Percentiles rank a stretch among this genome's conserved stretches.
Evolutionary conservation across 2,888 invertebrate genomes (phyloP).

Genomic region (Gastracanthus pulcherrimus): DNA sequence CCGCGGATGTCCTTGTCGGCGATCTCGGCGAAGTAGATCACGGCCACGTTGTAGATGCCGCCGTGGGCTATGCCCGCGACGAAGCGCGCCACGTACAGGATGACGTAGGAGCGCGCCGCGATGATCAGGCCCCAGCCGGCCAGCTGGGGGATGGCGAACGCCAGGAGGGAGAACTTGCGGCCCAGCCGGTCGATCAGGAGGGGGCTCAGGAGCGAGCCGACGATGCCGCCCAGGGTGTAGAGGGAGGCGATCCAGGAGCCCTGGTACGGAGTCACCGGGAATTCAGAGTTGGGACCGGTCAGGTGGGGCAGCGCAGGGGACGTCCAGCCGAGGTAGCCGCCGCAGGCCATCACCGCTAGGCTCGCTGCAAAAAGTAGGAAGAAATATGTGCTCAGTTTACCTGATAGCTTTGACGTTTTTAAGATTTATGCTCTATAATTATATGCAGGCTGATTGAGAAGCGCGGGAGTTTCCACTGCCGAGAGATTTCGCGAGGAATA

Average conservation of each 20-base stretch:
- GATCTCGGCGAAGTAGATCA: conserved; percentile 82
- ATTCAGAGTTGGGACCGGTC: conserved; percentile 63
- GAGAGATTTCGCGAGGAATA: background rate
- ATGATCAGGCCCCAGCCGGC: conserved; percentile 70
- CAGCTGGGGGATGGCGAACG: conserved; percentile 68
- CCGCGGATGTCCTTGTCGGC: conserved; percentile 80
- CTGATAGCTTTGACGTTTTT: too few species aligned
- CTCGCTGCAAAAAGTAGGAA: conserved; percentile 63
- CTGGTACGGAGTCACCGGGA: conserved; percentile 66
- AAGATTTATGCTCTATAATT: too few species aligned
- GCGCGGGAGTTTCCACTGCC: background rate
- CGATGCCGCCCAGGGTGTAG: conserved; percentile 68
- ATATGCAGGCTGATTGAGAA: background rate
- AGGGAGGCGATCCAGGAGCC: conserved; percentile 71
- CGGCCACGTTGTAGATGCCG: conserved; percentile 78
- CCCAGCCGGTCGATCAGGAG: conserved; percentile 68
- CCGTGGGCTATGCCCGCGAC: conserved; percentile 78
- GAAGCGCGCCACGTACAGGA: conserved; percentile 76
- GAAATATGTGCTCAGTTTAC: background rate
- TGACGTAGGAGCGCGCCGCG: conserved; percentile 62
- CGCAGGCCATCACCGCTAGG: conserved; percentile 69
- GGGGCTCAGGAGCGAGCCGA: conserved; percentile 68
- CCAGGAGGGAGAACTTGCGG: conserved; percentile 68
- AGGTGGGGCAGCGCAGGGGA: conserved; percentile 71
- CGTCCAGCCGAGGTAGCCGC: conserved; percentile 71